Percentiles rank a stretch among this genome's conserved stretches.
phyloP scores from a whole-genome alignment of 2,888 invertebrate genomes.

The Nomada goodeniana region DNA sequence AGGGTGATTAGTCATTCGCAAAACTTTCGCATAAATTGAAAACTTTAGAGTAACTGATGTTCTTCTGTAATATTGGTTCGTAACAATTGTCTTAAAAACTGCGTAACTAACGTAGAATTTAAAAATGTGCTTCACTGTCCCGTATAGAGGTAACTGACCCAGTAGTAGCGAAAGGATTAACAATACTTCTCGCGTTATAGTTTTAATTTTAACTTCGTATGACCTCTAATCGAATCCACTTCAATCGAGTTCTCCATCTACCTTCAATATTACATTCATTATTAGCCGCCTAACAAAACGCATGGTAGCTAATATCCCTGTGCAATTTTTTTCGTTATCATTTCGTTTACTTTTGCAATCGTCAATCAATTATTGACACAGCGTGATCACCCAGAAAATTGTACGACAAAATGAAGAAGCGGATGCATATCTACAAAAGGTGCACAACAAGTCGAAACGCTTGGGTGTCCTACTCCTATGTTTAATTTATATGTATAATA shows the following conservation, averaged over 20 bases:
- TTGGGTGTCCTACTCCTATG: conserved; percentile 49
- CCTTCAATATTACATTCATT: conserved; percentile 17
- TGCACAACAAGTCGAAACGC: conserved; percentile 33
- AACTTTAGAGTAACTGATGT: too few relatives aligned
- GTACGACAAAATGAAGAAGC: conserved; percentile 15
- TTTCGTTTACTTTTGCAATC: not conserved
- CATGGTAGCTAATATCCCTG: not conserved
- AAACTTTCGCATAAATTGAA: too few relatives aligned
- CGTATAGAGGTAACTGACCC: too few relatives aligned
- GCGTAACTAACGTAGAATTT: too few relatives aligned
- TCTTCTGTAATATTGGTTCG: too few relatives aligned
- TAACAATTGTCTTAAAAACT: too few relatives aligned
- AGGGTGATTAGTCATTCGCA: not conserved
- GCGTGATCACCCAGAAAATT: not conserved
- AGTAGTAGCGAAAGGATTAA: too few relatives aligned
- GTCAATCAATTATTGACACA: not conserved
- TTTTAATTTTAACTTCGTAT: too few relatives aligned
- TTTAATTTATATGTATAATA: conserved; percentile 32
- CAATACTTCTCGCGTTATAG: too few relatives aligned
- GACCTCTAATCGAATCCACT: not conserved
- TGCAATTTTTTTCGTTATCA: conserved; percentile 10
- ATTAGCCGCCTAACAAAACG: conserved; percentile 5
- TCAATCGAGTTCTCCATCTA: conserved; percentile 17
- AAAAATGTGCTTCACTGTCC: too few relatives aligned
- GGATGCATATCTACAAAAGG: conserved; percentile 44